Conservation (phyloP, 2,888 invertebrate species). For the Lasioglossum pauxillum region DNA sequence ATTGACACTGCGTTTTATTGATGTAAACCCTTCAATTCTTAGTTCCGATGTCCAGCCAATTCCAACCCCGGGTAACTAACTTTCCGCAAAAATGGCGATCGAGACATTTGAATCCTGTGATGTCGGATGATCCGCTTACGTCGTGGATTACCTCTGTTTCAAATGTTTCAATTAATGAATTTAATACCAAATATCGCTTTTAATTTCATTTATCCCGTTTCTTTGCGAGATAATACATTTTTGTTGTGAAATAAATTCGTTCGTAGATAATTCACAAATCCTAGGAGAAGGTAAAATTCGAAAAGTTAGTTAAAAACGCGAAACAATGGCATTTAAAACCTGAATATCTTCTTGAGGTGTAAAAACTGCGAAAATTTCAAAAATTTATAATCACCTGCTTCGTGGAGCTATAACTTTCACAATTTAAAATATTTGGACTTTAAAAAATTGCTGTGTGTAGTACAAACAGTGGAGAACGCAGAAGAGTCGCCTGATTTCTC, state of each 20-base stretch:
- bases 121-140: background rate
- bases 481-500: too few species aligned
- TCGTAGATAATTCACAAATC: background rate
- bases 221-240: background rate
- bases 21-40: background rate
- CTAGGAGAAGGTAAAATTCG: background rate
- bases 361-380: too few species aligned
- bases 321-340: too few species aligned
- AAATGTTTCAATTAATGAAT: background rate
- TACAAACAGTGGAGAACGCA: too few species aligned
- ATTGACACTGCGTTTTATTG: background rate
- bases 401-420: background rate
- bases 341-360: too few species aligned
- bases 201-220: background rate
- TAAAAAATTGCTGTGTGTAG: too few species aligned
- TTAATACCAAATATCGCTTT: background rate
- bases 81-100: background rate
- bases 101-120: background rate
- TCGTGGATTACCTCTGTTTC: slow-evolving; percentile 1
- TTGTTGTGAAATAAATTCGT: background rate
- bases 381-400: background rate
- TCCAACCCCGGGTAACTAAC: background rate
- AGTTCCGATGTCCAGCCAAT: background rate
- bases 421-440: background rate
- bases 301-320: too few species aligned